Percentiles rank a stretch among this genome's conserved stretches.
Conservation (phyloP, 1,140 invertebrate genomes). For the Dinoponera quadriceps region DNA sequence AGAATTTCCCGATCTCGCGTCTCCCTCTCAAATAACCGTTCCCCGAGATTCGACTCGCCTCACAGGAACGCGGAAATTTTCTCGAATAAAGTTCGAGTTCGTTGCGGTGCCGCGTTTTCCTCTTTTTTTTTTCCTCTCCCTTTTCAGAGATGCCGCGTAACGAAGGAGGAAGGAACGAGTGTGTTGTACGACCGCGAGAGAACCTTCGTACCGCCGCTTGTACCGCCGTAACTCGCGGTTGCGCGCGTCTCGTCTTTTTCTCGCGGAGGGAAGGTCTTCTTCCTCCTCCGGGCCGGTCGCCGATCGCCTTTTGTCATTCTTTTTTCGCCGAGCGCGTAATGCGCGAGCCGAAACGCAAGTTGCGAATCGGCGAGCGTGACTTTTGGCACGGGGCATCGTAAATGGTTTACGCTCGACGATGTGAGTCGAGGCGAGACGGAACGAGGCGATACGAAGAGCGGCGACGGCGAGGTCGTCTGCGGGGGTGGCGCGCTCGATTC, state of each 20-base stretch:
- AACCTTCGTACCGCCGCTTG: no score
- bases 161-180: no score
- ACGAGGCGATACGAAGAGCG: conserved; percentile 73
- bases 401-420: conserved; percentile 76
- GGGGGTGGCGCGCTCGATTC: conserved; percentile 43
- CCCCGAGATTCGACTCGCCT: no score
- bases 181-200: no score
- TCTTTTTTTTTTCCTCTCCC: no score
- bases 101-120: no score
- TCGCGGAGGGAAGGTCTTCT: background rate
- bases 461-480: conserved; percentile 72
- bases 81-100: no score
- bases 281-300: background rate
- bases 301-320: conserved; percentile 8
- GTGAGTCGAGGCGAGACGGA: conserved; percentile 73
- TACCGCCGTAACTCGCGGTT: background rate
- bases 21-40: no score
- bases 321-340: conserved; percentile 37
- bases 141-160: no score
- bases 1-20: no score
- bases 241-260: no score
- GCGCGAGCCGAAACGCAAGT: conserved; percentile 50
- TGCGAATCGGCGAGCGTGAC: conserved; percentile 73
- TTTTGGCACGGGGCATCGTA: conserved; percentile 75
- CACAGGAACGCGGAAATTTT: no score